Base-by-base conservation (phyloP, 2,888 invertebrate species). In the Colletes collaris region DNA sequence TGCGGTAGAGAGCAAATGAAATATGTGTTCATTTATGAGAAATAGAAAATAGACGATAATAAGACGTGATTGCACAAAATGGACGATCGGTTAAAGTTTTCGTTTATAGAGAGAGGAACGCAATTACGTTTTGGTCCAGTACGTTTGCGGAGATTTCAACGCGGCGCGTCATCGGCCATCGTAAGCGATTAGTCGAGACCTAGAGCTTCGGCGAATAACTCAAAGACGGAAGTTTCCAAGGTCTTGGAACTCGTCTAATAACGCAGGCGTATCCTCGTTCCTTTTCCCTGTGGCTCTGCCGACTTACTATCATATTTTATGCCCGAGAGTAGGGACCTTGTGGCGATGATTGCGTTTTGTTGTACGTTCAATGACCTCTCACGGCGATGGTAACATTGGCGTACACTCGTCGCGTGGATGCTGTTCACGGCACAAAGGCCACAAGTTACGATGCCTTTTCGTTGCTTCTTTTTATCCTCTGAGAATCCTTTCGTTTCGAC, bases 161-260 rank as follows among this genome's bases (percentile, higher is more conserved):
- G n/a, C 49, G 0, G 13, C 1, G 16, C 53, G 60, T 66, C 58
- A 62, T n/a, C 50, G 10, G 4, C 3, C 27, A 37, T 58, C 76
- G 75, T 63, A 49, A 75, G 62, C 16, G 77, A 77, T 63, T 63
- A 16, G 52, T 19, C 46, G 50, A 44, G 46, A 10, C 6, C 44
- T 35, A 11, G 5, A 64, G 19, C 7, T 35, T 52, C 49, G 56
- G 11, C 7, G 50, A 27, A 19, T 40, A 55, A 37, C 50, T 27
- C 35, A 40, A 44, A 75, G 46, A 27, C 46, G 77, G 63, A 77
- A 77, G 52, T 13, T 27, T 8, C 40, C 63, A 76, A 77, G 67
- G 67, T 37, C 63, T 27, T 16, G 40, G 13, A 62, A 49, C 46
- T 55, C 55, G 16, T 67, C 63, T 58, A 68, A 76, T 63, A 68